Base-by-base conservation (phyloP, 2,113 vertebrate genomes). In the Oxyruncus cristatus region DNA sequence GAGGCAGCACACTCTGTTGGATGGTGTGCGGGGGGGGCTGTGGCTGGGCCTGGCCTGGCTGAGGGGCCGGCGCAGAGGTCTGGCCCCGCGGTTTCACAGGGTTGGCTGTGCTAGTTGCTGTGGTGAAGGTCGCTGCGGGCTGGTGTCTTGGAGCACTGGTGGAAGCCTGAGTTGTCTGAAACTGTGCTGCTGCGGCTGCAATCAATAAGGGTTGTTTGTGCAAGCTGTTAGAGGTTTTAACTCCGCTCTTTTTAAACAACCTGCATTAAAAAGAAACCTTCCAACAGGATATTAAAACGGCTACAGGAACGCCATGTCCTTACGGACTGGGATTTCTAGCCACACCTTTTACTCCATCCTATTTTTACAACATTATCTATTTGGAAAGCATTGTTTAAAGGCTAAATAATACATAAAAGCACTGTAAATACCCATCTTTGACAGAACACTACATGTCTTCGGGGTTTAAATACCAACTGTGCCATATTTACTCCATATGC, bases 1-100 rank as follows among this genome's bases (percentile, higher is more conserved):
- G 99, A 96, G 99, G 98, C 97, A 98, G 98, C 97, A 99, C 95
- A 96, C 98, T 99, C 98, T 98, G 99, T 97, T 99, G 99, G 94
- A 99, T 97, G 89, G 97, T 95, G 97, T 98, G 98, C 85, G 98
- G 71, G 96, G 98, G 97, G 98, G 98, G 98, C 98, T 98, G 99
- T 89, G 98, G 97, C 97, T 98, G 97, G 95, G 98, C 93, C 96
- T 98, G 98, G 97, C 98, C 98, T 75, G 98, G 97, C 95, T 98
- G 96, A 76, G 98, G 97, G 97, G 97, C 96, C 91, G 85, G 98
- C 67, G 95, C 97, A 41, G 97, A 62, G 97, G 96, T 97, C 96
- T 97, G 98, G 82, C 96, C 98, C 97, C 98, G 97, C 95, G 93
- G 97, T 97, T 98, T 98, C 98, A 97, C 98, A 94, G 98, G 98